Evolutionary conservation across 2,113 vertebrate species (phyloP).

Genomic region (Tichodroma muraria): DNA sequence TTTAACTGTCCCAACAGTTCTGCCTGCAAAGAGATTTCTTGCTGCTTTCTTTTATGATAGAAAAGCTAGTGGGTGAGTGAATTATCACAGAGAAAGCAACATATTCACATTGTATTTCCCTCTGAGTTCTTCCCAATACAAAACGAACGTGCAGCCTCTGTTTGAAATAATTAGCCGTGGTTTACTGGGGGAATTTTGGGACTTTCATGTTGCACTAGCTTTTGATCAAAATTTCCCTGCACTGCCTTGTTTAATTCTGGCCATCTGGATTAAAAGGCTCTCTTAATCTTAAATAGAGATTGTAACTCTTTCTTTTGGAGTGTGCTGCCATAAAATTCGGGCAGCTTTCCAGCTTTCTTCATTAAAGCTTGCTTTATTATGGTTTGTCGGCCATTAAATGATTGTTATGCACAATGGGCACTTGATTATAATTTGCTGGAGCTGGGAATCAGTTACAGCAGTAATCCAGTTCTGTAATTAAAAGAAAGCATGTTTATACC

Average conservation of each 20-base stretch:
- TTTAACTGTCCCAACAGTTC: background rate
- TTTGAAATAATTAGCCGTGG: conserved; percentile 63
- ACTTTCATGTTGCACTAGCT: conserved; percentile 66
- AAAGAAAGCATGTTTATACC: conserved; percentile 80
- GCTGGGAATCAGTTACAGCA: conserved; percentile 69
- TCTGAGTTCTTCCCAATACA: background rate
- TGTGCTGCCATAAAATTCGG: conserved; percentile 63
- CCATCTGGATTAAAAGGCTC: conserved; percentile 70
- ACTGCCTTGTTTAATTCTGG: conserved; percentile 62
- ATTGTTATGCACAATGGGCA: conserved; percentile 62
- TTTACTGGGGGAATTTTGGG: conserved; percentile 61
- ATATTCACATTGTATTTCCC: background rate
- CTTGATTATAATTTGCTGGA: conserved; percentile 78
- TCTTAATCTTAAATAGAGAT: conserved; percentile 73
- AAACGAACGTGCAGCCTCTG: conserved; percentile 34
- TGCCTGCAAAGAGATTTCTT: background rate
- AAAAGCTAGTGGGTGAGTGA: background rate
- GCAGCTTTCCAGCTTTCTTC: conserved; percentile 68
- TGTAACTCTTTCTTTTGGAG: conserved; percentile 68
- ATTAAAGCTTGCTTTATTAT: conserved; percentile 70
- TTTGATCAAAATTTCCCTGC: conserved; percentile 70
- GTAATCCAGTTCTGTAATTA: conserved; percentile 78
- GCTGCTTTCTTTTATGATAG: background rate
- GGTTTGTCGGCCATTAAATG: conserved; percentile 64
- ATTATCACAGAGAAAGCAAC: background rate